These are phyloP conservation scores for Pangasius macronema DNA, from an alignment of 2,797 vertebrate genomes.

Conservation along the genomic window DNA sequence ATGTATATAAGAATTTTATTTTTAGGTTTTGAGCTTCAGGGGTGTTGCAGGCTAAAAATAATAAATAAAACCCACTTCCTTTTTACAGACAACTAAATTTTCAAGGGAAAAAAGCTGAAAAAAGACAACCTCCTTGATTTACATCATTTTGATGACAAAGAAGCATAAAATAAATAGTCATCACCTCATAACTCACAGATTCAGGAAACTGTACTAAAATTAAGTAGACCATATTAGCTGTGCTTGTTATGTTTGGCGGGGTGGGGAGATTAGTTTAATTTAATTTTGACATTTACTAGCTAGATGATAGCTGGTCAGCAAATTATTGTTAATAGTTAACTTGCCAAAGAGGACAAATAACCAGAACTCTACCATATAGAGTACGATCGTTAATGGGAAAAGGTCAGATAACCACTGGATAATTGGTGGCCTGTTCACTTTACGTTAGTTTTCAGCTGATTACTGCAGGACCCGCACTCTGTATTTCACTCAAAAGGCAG, in stretches of 20 bases:
- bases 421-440: no score
- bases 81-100: not conserved
- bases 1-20: no score
- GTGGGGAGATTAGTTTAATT: no score
- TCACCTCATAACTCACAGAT: not conserved
- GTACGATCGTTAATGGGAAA: not conserved
- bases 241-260: not conserved
- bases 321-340: not conserved
- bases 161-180: not conserved
- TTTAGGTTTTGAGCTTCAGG: no score
- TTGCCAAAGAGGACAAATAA: not conserved
- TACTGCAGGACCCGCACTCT: not conserved
- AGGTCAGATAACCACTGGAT: not conserved
- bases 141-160: not conserved
- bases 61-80: not conserved
- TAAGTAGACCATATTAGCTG: not conserved
- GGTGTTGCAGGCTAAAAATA: not conserved
- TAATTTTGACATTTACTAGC: not conserved
- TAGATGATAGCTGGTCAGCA: not conserved
- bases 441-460: not conserved
- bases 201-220: not conserved
- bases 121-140: no score
- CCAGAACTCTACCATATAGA: not conserved
- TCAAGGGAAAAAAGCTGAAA: no score
- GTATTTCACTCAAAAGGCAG: not conserved